Evolutionary conservation across 1,140 invertebrate species (phyloP).

Genomic region (Trichogramma pretiosum): DNA sequence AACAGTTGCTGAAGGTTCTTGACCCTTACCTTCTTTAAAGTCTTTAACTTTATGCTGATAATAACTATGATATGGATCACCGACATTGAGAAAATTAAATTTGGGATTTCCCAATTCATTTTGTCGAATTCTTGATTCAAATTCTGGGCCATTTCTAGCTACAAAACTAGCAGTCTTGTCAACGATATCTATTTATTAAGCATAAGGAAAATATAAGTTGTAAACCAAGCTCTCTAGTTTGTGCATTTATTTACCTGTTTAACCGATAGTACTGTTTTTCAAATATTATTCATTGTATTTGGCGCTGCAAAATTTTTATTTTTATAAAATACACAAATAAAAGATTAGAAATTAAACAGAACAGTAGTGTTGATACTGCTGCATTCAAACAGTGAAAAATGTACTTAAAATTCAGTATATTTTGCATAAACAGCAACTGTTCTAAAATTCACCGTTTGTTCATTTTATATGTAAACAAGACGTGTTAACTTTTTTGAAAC

Average conservation of each 20-base stretch:
- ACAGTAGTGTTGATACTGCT: no score
- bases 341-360: no score
- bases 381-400: no score
- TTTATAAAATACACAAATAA: no score
- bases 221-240: no score
- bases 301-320: no score
- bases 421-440: no score
- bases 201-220: constrained; percentile 8
- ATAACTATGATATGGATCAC: constrained; percentile 98
- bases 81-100: constrained; percentile 93
- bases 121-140: constrained; percentile 91
- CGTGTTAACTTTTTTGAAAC: no score
- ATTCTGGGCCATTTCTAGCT: constrained; percentile 95
- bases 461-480: no score
- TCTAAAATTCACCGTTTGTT: no score
- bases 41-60: constrained; percentile 98
- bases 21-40: constrained; percentile 79
- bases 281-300: no score
- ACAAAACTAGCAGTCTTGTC: constrained; percentile 98
- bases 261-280: constrained; percentile 12
- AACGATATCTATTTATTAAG: constrained; percentile 72
- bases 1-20: constrained; percentile 39
- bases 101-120: constrained; percentile 97
- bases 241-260: constrained; percentile 2
- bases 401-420: no score